A percentile compares a stretch with the other conserved stretches of the same genome.
Conservation (phyloP, 2,113 vertebrate genomes). For the Passer montanus region DNA sequence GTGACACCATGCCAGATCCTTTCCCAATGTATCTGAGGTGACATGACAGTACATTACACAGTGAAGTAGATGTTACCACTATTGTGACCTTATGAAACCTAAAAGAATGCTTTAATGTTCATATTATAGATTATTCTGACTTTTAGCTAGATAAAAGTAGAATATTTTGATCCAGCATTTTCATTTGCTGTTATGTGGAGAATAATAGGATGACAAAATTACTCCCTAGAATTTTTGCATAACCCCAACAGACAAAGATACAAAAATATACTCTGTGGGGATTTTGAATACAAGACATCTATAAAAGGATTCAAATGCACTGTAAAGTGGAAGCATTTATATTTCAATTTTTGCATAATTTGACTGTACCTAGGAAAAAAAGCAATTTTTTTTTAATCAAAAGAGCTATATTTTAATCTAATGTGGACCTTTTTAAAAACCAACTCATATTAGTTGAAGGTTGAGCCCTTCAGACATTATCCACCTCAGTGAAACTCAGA, state of each 20-base stretch:
- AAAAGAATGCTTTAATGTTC: background rate
- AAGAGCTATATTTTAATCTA: background rate
- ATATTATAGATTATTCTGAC: background rate
- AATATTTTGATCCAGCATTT: background rate
- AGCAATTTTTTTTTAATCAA: background rate
- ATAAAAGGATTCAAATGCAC: background rate
- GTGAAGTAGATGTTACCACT: background rate
- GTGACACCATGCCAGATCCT: slow-evolving; percentile 46
- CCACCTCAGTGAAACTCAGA: background rate
- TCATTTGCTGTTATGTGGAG: background rate
- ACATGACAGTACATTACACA: slow-evolving; percentile 21
- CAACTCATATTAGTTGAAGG: background rate
- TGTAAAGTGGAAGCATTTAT: background rate
- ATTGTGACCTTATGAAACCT: slow-evolving; percentile 27
- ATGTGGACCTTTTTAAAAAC: background rate
- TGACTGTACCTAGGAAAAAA: background rate
- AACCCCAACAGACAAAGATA: background rate
- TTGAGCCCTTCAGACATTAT: background rate
- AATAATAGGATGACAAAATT: background rate
- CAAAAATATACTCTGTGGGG: background rate
- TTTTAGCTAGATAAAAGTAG: background rate
- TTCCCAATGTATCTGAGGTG: background rate
- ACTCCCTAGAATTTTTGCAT: background rate
- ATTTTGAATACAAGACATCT: background rate
- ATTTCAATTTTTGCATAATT: background rate